Evolutionary conservation across 2,888 invertebrate species (phyloP), one percentile per base, ranked within the genome.

Genomic region (Myopa testacea): DNA sequence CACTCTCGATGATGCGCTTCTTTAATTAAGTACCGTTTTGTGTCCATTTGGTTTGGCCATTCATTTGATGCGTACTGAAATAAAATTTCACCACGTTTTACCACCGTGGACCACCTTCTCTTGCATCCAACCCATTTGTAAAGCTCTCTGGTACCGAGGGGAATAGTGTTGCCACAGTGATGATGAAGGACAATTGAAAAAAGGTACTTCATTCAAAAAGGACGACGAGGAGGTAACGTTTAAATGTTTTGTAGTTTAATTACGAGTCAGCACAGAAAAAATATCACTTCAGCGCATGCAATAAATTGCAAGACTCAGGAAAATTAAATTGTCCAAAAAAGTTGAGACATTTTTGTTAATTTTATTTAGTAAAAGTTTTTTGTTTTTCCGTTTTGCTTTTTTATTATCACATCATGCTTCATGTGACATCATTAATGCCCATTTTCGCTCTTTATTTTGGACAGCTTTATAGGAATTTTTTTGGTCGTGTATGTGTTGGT

Each of bases 381-480:
- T 2, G 26, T 26, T 26, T 26, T 26, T 26, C 26, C 26, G 68
- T 45, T 69, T 7, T 14, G 4, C 50, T 45, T n/a, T 58, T 55
- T 37, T 55, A 55, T 58, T 71, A 55, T 71, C 26, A 71, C 34
- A 55, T 38, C 71, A 58, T 71, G 71, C 71, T 58, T 71, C 58
- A 71, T 71, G 71, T 71, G 55, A 34, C 71, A 71, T 71, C 71
- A 71, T 71, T 55, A 71, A 58, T 37, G 71, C 52, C 52, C 58
- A 55, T 71, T 55, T 71, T 71, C 3, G 58, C 71, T 55, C 52
- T 45, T 67, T 12, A 45, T 67, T 38, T 40, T 26, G 7, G 7
- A 45, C 68, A 68, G 38, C 4, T 38, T 45, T 40, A 19, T n/a
- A 26, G 26, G 1, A 26, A 26, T 26, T 26, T 26, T 26, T 26